A percentile compares a stretch with the other conserved stretches of the same genome.
Evolutionary conservation across 2,113 vertebrate species (phyloP).

Genomic region (Choloepus hoffmanni): DNA sequence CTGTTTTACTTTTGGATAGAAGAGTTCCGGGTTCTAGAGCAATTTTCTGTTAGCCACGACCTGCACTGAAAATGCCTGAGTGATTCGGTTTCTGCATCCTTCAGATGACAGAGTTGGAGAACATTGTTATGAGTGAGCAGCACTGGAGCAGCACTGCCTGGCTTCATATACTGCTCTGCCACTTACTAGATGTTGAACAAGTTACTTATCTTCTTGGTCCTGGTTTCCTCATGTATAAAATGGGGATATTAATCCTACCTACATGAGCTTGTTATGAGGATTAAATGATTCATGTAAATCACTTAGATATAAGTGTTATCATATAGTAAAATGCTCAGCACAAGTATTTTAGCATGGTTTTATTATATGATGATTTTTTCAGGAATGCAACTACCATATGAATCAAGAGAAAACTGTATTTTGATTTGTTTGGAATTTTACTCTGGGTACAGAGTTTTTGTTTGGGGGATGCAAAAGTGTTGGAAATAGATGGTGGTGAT

Average conservation of each 20-base stretch:
- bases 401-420: slow-evolving; percentile 26
- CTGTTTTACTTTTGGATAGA: background rate
- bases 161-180: background rate
- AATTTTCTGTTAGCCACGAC: slow-evolving; percentile 10
- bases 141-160: background rate
- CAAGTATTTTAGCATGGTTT: slow-evolving; percentile 40
- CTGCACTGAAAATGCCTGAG: background rate
- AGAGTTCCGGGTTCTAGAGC: background rate
- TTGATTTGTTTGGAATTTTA: slow-evolving; percentile 48
- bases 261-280: background rate
- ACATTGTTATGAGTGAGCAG: background rate
- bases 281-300: background rate
- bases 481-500: too few relatives aligned
- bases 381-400: background rate
- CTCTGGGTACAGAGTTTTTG: background rate
- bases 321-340: background rate
- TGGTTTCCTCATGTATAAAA: slow-evolving; percentile 4
- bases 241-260: background rate
- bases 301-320: background rate
- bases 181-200: background rate
- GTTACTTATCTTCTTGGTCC: background rate
- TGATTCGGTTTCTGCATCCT: background rate
- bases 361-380: slow-evolving; percentile 5
- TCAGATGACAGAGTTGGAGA: background rate
- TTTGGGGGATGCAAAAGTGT: too few relatives aligned